phyloP scores from a whole-genome alignment of 2,113 vertebrate species.

The Pelvicachromis taeniatus region DNA sequence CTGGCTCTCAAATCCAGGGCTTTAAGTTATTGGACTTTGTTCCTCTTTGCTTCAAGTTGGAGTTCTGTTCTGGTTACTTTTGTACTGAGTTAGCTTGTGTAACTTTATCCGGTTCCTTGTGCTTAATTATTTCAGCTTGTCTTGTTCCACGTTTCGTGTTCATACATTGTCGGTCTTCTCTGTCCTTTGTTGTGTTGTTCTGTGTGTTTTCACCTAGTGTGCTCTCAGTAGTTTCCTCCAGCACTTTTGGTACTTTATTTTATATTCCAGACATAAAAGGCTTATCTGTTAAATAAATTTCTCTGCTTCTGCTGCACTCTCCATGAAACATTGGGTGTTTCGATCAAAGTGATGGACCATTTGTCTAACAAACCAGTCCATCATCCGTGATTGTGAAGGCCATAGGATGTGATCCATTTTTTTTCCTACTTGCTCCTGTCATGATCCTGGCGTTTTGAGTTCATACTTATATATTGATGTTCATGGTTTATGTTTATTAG shows the following conservation, averaged over 20 bases:
- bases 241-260: neutral
- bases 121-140: neutral
- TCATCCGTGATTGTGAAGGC: neutral
- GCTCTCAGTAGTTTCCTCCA: neutral
- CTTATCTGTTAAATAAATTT: neutral
- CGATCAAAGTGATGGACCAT: neutral
- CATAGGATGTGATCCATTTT: neutral
- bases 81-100: neutral
- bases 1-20: accelerated
- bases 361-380: neutral
- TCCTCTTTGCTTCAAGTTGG: neutral
- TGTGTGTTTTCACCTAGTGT: neutral
- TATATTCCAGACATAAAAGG: neutral
- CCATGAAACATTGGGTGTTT: neutral
- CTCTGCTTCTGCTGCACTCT: neutral
- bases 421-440: no score
- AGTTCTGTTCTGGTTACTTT: neutral
- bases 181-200: neutral
- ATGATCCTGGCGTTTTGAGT: no score
- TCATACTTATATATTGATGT: no score
- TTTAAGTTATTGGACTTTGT: neutral
- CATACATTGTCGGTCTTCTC: neutral
- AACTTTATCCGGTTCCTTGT: neutral
- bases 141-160: neutral
- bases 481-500: no score